Conservation (phyloP, 64 coral and sea anemone genomes). For the Montipora efflorescens region DNA sequence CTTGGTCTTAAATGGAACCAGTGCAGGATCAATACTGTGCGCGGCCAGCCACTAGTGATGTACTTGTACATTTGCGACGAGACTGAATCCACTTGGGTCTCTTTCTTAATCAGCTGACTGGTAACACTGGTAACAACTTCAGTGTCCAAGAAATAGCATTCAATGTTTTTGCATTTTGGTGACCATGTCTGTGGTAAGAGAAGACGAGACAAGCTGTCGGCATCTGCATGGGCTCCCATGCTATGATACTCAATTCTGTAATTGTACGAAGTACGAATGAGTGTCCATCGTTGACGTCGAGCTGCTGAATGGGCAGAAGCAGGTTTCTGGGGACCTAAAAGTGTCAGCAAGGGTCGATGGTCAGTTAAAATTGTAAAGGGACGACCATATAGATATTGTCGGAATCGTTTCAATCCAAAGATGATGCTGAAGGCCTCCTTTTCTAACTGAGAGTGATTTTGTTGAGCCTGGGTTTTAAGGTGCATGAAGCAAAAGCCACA, state of each 20-base stretch:
- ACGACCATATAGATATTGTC: constrained; percentile 55
- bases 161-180: constrained; percentile 27
- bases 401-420: constrained; percentile 54
- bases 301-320: constrained; percentile 39
- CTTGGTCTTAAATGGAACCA: constrained; percentile 58
- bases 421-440: constrained; percentile 48
- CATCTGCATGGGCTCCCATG: neutral
- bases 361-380: constrained; percentile 48
- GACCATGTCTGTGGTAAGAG: constrained; percentile 67
- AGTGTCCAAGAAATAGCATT: constrained; percentile 57
- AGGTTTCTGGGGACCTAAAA: constrained; percentile 46
- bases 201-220: constrained; percentile 3
- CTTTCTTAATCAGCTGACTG: constrained; percentile 54
- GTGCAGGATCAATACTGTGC: constrained; percentile 47
- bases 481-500: constrained; percentile 27
- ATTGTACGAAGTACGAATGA: constrained; percentile 30
- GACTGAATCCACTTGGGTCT: constrained; percentile 41
- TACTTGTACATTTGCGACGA: constrained; percentile 43
- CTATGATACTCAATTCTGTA: too few relatives aligned
- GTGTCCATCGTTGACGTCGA: constrained; percentile 60
- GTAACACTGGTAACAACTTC: constrained; percentile 41
- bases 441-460: constrained; percentile 7
- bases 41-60: constrained; percentile 45
- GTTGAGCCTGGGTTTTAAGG: constrained; percentile 39
- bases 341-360: constrained; percentile 67